Percentiles rank a stretch among this genome's conserved stretches.
phyloP scores from a whole-genome alignment of 2,888 invertebrate species.

The Phyllotreta cruciferae region DNA sequence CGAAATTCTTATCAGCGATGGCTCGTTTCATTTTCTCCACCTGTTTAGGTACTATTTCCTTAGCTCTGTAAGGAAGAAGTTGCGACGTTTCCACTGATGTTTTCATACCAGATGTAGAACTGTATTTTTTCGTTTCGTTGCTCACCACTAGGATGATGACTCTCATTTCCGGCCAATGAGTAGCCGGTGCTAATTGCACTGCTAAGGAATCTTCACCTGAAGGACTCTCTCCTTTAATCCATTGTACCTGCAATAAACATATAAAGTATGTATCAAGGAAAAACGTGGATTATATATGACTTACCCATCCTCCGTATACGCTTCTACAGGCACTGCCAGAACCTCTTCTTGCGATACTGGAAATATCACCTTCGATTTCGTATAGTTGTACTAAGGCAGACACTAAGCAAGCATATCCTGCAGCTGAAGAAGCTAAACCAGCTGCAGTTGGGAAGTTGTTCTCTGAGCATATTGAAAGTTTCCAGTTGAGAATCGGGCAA shows the following conservation, averaged over 20 bases:
- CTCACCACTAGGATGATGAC: constrained; percentile 89
- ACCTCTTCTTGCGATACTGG: constrained; percentile 80
- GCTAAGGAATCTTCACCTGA: constrained; percentile 81
- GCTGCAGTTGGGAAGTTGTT: constrained; percentile 99
- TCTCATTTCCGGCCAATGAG: constrained; percentile 91
- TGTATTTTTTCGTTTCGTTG: constrained; percentile 81
- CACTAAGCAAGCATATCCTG: constrained; percentile 95
- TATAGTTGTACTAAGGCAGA: constrained; percentile 79
- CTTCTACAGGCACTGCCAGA: constrained; percentile 98
- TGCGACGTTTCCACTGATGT: constrained; percentile 80
- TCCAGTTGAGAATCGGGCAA: constrained; percentile 67
- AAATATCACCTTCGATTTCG: constrained; percentile 75
- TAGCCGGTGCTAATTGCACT: constrained; percentile 72
- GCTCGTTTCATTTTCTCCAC: constrained; percentile 66
- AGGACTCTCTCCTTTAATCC: constrained; percentile 73
- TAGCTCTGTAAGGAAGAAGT: constrained; percentile 77
- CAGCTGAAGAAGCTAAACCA: constrained; percentile 97
- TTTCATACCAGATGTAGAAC: constrained; percentile 92
- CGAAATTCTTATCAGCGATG: constrained; percentile 77
- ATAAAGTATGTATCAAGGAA: background rate
- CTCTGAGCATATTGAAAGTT: constrained; percentile 82
- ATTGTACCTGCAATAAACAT: constrained; percentile 69
- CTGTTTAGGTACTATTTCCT: constrained; percentile 76
- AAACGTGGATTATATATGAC: constrained; percentile 19
- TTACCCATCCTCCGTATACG: constrained; percentile 85